Percentiles rank a stretch among this genome's conserved stretches.
These are phyloP conservation scores for Cylas formicarius DNA, from an alignment of 1,140 invertebrate species.

Conservation along the genomic window DNA sequence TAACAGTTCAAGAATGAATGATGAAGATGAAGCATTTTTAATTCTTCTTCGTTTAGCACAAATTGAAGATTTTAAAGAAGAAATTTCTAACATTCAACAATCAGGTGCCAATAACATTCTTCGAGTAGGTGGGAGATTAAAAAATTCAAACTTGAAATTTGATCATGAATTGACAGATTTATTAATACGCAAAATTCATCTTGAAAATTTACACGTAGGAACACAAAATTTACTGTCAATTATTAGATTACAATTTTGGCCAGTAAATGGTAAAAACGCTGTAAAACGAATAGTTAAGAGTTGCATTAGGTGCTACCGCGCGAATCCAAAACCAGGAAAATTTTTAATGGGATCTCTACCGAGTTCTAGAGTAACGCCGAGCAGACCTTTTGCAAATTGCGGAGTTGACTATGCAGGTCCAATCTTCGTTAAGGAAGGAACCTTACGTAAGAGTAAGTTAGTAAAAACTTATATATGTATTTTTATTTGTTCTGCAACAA, in stretches of 20 bases:
- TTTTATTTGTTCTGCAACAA: constrained; percentile 35
- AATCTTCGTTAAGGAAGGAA: constrained; percentile 28
- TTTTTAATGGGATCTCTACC: constrained; percentile 38
- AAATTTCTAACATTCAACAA: too few species aligned
- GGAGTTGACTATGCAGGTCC: constrained; percentile 37
- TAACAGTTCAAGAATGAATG: too few species aligned
- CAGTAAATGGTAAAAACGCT: neutral
- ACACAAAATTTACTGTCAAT: constrained; percentile 11
- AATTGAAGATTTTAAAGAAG: too few species aligned
- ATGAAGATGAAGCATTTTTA: too few species aligned
- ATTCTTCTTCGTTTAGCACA: too few species aligned
- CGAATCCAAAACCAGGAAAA: constrained; percentile 19
- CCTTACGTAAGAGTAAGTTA: constrained; percentile 3
- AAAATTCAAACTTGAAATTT: too few species aligned
- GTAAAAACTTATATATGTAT: constrained; percentile 9
- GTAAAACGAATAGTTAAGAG: constrained; percentile 19
- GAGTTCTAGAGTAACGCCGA: constrained; percentile 18
- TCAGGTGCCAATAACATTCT: too few species aligned
- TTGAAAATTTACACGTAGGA: neutral
- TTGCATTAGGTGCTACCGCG: constrained; percentile 28
- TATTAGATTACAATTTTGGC: constrained; percentile 11
- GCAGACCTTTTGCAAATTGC: constrained; percentile 27
- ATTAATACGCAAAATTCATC: too few species aligned
- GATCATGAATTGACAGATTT: too few species aligned
- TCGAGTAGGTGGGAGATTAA: too few species aligned